phyloP scores from a whole-genome alignment of 2,797 vertebrate species.

The Smutsia temminckii region DNA sequence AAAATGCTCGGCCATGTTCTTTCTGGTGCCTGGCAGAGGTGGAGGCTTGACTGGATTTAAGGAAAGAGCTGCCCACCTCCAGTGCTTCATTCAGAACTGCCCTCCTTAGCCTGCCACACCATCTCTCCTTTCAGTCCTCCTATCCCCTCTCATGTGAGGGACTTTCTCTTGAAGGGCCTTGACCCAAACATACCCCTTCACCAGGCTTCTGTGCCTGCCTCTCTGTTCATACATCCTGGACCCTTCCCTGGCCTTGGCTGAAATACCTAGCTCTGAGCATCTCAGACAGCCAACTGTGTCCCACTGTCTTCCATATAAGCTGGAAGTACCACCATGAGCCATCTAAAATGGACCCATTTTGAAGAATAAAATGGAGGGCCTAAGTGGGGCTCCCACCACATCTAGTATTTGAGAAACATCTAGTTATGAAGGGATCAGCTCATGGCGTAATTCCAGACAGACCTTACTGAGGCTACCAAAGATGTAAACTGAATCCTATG shows the following conservation, averaged over 20 bases:
- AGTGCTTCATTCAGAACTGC: background rate
- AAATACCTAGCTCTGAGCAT: background rate
- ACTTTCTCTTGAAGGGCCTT: background rate
- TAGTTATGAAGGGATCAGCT: background rate
- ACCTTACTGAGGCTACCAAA: conserved; percentile 65
- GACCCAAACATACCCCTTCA: background rate
- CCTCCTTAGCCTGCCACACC: too few relatives aligned
- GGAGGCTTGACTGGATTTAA: background rate
- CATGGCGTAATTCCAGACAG: background rate
- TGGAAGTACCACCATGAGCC: background rate
- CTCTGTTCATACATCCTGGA: background rate
- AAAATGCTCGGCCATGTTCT: background rate
- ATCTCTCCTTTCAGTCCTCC: background rate
- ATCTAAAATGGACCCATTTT: background rate
- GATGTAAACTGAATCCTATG: background rate
- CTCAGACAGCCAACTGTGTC: background rate
- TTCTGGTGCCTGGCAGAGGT: background rate
- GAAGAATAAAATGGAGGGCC: background rate
- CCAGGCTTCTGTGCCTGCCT: background rate
- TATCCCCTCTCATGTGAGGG: background rate
- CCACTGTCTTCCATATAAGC: background rate
- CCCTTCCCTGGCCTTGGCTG: background rate
- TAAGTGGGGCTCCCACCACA: background rate
- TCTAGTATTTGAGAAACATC: background rate
- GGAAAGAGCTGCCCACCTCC: background rate